Evolutionary conservation across 2,113 vertebrate genomes (phyloP).

Genomic region (Cryptotis parvus): DNA sequence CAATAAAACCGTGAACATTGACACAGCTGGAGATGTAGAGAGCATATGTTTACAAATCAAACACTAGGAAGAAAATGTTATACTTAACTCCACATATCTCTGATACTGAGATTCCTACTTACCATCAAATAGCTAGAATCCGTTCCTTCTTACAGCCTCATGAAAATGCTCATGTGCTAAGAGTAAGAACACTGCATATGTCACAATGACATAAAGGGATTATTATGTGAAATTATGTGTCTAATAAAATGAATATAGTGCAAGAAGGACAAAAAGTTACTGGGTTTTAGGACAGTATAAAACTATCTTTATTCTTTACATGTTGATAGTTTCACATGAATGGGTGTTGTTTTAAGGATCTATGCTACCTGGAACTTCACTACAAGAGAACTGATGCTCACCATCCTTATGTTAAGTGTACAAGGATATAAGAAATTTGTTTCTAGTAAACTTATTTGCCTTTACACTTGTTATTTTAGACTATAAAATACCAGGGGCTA

Average conservation of each 20-base stretch:
- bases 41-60: not conserved
- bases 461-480: conserved; percentile 16
- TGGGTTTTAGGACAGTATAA: not conserved
- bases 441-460: not conserved
- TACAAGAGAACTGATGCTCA: not conserved
- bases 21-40: not conserved
- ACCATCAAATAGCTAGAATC: conserved; percentile 11
- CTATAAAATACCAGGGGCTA: not conserved
- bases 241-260: not conserved
- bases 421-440: not conserved
- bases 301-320: not conserved
- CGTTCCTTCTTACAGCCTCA: rapidly evolving
- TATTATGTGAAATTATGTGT: not conserved
- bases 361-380: not conserved
- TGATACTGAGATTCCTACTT: not conserved
- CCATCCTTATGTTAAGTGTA: not conserved
- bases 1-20: not conserved
- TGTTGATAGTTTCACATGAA: conserved; percentile 7
- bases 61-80: not conserved
- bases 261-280: not conserved
- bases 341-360: not conserved
- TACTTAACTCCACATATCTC: not conserved
- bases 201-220: not conserved
- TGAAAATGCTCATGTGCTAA: not conserved
- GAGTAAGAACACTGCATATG: not conserved